Evolutionary conservation across 2,797 vertebrate species (phyloP), one percentile per base, ranked within the genome.

Genomic region (Limnodromus scolopaceus): DNA sequence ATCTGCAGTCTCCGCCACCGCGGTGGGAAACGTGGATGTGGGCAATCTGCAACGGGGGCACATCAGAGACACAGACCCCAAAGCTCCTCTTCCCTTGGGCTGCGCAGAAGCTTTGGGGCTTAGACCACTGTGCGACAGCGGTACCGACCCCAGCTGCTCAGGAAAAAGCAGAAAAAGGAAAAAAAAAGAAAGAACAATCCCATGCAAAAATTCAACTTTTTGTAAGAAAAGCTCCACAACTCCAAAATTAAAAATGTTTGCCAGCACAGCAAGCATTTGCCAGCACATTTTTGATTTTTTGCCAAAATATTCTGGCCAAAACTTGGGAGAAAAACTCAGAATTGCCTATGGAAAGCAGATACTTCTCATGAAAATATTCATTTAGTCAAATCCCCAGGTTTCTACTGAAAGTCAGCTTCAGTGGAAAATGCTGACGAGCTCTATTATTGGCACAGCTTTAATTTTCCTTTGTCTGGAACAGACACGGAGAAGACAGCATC

Each of bases 301-400:
- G 92, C 96, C 96, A 96, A 87, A 95, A 95, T 70, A 84, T 84
- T 74, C 93, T 43, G 53, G 95, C 92, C 55, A 87, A 94, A 96
- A 94, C 48, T 94, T 66, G 51, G 86, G 60, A 93, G 86, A 77
- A 96, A 93, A 91, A 91, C 57, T 92, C 88, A 6, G 41, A 66
- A 87, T 89, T 96, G 86, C 84, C 93, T 80, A n/a, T 58, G 94
- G 96, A 97, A 97, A 96, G 94, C 74, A 94, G 92, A 97, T 94
- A 84, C 93, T 92, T 89, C 78, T 95, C 91, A 81, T 49, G 87
- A 94, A 96, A 95, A 96, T 95, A 95, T 92, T 94, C 88, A 95
- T 96, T 95, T 87, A 97, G 92, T 89, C 92, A 95, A 93, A 95
- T 96, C 93, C 93, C 95, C 94, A 94, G 86, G 90, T 97, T 97